Base-by-base conservation (phyloP, 2,888 invertebrate species). In the Erannis defoliaria region DNA sequence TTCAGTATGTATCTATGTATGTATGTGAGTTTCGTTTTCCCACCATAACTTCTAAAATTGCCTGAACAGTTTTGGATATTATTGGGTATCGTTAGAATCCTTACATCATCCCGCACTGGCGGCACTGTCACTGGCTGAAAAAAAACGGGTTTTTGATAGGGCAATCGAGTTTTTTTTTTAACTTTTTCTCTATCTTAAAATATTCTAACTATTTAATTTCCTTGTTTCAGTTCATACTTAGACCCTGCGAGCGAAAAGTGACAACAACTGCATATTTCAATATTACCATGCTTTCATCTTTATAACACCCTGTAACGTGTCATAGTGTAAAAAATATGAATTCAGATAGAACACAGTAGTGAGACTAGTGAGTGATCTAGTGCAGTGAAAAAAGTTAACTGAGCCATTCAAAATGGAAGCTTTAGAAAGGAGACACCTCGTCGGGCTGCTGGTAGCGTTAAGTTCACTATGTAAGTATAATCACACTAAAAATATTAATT, bases 401-500 rank as follows among this genome's bases (percentile, higher is more conserved):
- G 18, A 54, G 48, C 56, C 5, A 67, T 60, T 50, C 62, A 86
- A 81, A 86, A 92, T 93, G 93, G 93, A 93, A 78, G 93, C 90
- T 35, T 75, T 89, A 59, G 92, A 93, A 74, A 81, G 92, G 78
- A 83, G 89, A 77, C 82, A 83, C 19, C 66, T 84, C 5, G 77
- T 79, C 9, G 81, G 82, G 8, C 76, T 89, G 29, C 31, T 88
- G n/a, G 80, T 91, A 72, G 76, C 86, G 12, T 82, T 92, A 69
- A 87, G 85, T 77, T 84, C 83, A 55, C 85, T 89, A 73, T 90
- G 93, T 93, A 76, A 91, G 92, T 91, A 80, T 53, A 18, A 42
- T 14, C 9, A 35, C n/a, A 2, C 6, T 14, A 35, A 26, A 26
- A 26, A 26, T 2, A 0, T 26, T 6, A 26, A 1, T n/a, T n/a